Percentiles rank a stretch among this genome's conserved stretches.
phyloP scores from a whole-genome alignment of 2,113 vertebrate genomes.

The Euleptes europaea region DNA sequence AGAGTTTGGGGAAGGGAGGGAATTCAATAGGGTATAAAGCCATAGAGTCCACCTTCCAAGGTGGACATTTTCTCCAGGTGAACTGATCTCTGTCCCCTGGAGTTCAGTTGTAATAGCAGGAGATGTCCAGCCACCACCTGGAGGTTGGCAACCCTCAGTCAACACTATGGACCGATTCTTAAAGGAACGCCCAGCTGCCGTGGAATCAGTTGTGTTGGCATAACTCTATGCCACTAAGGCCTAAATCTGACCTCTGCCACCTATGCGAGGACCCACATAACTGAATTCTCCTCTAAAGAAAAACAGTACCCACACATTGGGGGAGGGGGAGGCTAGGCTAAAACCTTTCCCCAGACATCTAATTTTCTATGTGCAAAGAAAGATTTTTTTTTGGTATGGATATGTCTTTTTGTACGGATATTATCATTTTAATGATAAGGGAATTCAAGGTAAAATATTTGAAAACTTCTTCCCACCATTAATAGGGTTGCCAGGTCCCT shows the following conservation, averaged over 20 bases:
- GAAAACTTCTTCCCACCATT: no score
- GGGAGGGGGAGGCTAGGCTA: background rate
- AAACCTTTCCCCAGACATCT: background rate
- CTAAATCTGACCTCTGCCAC: background rate
- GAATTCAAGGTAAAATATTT: background rate
- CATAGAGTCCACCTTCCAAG: no score
- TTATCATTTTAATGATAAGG: background rate
- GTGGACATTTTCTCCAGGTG: no score
- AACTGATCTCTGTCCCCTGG: no score
- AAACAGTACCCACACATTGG: background rate
- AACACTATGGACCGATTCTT: no score
- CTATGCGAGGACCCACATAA: background rate
- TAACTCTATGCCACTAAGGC: background rate
- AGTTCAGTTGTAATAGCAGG: no score
- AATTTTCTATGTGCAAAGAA: background rate
- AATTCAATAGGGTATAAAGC: no score
- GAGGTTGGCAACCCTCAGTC: no score
- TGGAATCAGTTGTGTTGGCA: background rate
- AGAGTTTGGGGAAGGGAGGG: no score
- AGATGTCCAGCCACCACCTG: no score
- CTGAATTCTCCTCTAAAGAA: background rate
- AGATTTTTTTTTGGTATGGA: background rate
- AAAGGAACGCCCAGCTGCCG: background rate
- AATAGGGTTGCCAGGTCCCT: no score
- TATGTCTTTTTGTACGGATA: no score